Evolutionary conservation across 64 coral and sea anemone species (phyloP), one percentile per base, ranked within the genome.

Genomic region (Montipora sp.): DNA sequence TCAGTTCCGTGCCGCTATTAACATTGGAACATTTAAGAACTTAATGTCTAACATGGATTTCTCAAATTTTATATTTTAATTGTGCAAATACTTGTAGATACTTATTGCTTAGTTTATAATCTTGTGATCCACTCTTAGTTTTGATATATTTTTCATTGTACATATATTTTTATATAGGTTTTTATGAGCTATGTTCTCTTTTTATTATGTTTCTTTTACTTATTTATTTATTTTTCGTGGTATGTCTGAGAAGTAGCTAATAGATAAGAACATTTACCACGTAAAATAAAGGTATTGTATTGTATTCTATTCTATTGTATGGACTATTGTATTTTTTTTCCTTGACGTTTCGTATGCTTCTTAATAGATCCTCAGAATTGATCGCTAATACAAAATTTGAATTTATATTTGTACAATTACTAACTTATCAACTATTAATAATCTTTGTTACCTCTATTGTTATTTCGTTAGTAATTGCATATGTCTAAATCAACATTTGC

Each of bases 1-100:
- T 82, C 58, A 91, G 14, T 82, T 83, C 13, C 49, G 77, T 22
- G 57, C 75, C n/a, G 57, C 43, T 53, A 80, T 70, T 59, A 80
- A 79, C 44, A 61, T 77, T 76, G 6, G 89, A 51, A 69, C 87
- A 72, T 88, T 88, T 48, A 75, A 88, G 49, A 75, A 73, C 10
- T 73, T 80, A 49, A 58, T 55, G n/a, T 80, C 78, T 8, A 80
- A 23, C 18, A 51, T 21, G 20, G 78, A 80, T 78, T 78, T 78
- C 13, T 78, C 7, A 19, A 49, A 51, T 48, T 47, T 78, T 47
- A 51, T 47, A 78, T 51, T 78, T 78, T 78, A 78, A 78, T 78
- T 50, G 46, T 14, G 60, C 60, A 65, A 65, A 65, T 65, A 65
- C 60, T 14, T 65, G 60, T 65, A 65, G 15, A 65, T 65, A 65